Conservation (phyloP, 2,888 invertebrate genomes). For the Alentia gelatinosa region DNA sequence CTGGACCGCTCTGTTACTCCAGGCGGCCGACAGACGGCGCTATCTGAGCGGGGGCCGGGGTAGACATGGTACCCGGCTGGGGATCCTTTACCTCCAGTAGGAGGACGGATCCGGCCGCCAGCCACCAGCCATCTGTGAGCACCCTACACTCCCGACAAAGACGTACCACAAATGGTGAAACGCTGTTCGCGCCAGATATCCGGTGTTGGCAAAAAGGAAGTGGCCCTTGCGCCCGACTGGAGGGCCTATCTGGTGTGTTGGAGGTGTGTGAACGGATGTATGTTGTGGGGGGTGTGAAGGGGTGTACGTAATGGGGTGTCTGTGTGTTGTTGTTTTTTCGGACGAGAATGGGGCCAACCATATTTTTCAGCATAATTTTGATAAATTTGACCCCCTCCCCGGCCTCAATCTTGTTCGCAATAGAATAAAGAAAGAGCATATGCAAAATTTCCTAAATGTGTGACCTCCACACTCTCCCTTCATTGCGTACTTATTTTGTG, state of each 20-base stretch:
- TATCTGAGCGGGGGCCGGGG: not conserved
- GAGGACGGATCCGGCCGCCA: not conserved
- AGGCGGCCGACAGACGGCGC: not conserved
- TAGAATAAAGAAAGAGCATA: too few species aligned
- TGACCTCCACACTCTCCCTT: too few species aligned
- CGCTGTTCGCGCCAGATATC: slow-evolving; percentile 31
- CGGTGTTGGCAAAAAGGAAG: slow-evolving; percentile 20
- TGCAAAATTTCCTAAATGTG: too few species aligned
- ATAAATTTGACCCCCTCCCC: too few species aligned
- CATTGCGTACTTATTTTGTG: too few species aligned
- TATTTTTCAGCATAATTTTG: too few species aligned
- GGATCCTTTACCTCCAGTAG: slow-evolving; percentile 6
- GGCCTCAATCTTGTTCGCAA: too few species aligned
- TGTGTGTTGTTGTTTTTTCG: too few species aligned
- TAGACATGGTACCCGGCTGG: not conserved
- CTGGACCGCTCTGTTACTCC: not conserved
- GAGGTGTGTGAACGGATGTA: not conserved
- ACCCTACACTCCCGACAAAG: not conserved
- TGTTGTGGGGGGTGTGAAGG: not conserved
- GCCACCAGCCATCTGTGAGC: not conserved
- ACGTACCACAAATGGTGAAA: slow-evolving; percentile 35
- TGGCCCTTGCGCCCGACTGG: too few species aligned
- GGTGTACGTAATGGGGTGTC: too few species aligned
- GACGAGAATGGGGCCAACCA: too few species aligned
- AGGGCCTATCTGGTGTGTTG: not conserved